phyloP scores from a whole-genome alignment of 2,888 invertebrate species.

The Agrotis segetum region DNA sequence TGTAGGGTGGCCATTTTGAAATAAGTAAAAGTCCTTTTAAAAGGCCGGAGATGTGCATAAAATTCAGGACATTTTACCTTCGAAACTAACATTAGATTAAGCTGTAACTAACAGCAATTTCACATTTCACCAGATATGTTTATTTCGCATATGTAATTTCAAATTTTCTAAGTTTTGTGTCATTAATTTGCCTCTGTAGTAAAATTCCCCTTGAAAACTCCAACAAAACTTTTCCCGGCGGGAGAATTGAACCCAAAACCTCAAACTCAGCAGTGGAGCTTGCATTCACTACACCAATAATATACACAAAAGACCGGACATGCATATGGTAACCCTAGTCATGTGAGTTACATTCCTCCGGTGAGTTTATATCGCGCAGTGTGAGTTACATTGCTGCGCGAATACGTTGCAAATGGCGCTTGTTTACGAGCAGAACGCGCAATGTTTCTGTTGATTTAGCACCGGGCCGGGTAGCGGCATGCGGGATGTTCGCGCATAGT shows the following conservation, averaged over 20 bases:
- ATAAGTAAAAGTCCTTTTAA: neutral
- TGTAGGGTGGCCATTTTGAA: neutral
- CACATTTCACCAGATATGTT: neutral
- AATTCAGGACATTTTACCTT: too few species aligned
- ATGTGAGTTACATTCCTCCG: neutral
- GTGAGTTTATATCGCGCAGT: slow-evolving; percentile 54
- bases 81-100: neutral
- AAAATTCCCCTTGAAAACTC: neutral
- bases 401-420: slow-evolving; percentile 57
- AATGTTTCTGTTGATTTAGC: slow-evolving; percentile 61
- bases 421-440: slow-evolving; percentile 64
- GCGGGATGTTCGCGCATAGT: slow-evolving; percentile 41
- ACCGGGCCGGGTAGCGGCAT: slow-evolving; percentile 3
- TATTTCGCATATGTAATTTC: neutral
- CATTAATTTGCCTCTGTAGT: too few species aligned
- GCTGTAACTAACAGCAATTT: neutral
- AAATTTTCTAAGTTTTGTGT: neutral
- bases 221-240: neutral
- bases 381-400: slow-evolving; percentile 61
- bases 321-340: neutral
- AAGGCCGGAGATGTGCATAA: neutral
- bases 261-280: neutral
- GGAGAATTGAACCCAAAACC: neutral
- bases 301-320: neutral
- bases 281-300: neutral